phyloP scores from a whole-genome alignment of 2,113 vertebrate species.

The Rhizomys pruinosus region DNA sequence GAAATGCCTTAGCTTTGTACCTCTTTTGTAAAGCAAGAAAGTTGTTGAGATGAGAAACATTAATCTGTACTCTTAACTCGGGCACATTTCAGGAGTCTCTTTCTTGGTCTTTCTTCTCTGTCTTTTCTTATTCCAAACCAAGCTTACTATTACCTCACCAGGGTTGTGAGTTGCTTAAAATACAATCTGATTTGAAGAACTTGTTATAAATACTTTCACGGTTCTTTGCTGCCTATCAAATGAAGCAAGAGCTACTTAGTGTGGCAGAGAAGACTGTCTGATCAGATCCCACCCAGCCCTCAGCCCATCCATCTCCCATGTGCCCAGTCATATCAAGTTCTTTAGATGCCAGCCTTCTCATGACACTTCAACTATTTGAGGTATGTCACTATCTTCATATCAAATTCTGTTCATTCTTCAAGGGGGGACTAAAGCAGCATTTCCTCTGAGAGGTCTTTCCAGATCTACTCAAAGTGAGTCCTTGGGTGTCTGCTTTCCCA shows the following conservation, averaged over 20 bases:
- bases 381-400: neutral
- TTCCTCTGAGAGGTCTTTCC: neutral
- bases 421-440: neutral
- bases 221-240: neutral
- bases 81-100: neutral
- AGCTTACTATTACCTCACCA: neutral
- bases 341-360: neutral
- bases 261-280: neutral
- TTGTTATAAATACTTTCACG: neutral
- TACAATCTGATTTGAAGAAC: neutral
- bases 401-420: conserved; percentile 7
- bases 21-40: neutral
- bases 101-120: neutral
- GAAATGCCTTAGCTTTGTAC: neutral
- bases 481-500: neutral
- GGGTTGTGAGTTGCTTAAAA: neutral
- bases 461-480: neutral
- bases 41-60: neutral
- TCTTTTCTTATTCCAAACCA: neutral
- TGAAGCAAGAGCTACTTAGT: neutral
- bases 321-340: neutral
- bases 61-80: neutral
- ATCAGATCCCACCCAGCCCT: neutral
- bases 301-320: neutral
- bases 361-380: neutral